Percentiles rank a stretch among this genome's conserved stretches.
These are phyloP conservation scores for Eucera pruinosa DNA, from an alignment of 2,888 invertebrate species.

Conservation along the genomic window DNA sequence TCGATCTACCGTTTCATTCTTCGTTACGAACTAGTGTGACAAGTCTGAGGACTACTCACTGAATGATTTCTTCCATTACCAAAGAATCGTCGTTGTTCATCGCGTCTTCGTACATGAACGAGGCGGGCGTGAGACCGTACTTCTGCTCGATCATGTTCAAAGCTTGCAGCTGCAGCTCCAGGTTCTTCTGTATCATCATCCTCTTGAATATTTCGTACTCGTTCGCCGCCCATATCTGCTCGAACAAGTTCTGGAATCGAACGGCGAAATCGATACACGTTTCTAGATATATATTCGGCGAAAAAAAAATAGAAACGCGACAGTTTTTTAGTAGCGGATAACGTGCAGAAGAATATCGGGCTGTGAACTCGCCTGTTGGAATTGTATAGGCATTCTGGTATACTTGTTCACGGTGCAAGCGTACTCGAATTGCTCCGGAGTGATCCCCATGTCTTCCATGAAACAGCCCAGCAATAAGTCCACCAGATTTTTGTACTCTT, in stretches of 20 bases:
- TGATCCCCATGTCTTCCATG: conserved; percentile 96
- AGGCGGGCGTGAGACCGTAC: conserved; percentile 88
- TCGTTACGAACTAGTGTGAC: too few species aligned
- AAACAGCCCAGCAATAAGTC: conserved; percentile 95
- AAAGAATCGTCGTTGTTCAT: conserved; percentile 86
- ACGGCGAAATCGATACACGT: not conserved
- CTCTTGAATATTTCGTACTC: conserved; percentile 95
- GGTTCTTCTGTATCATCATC: conserved; percentile 97
- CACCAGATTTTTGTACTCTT: conserved; percentile 95
- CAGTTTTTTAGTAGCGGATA: too few species aligned
- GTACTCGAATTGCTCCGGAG: conserved; percentile 93
- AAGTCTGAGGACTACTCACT: too few species aligned
- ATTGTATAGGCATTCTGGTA: conserved; percentile 85
- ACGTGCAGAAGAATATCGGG: too few species aligned
- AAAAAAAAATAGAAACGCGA: too few species aligned
- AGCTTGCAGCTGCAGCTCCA: conserved; percentile 95
- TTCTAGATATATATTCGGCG: too few species aligned
- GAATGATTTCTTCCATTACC: conserved; percentile 87
- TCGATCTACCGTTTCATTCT: too few species aligned
- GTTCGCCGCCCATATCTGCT: conserved; percentile 96
- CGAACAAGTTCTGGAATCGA: conserved; percentile 86
- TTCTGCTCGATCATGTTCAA: conserved; percentile 93
- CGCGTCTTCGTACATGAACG: conserved; percentile 85
- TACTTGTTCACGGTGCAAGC: conserved; percentile 87
- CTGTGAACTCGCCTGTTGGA: conserved; percentile 86